Evolutionary conservation across 2,113 vertebrate genomes (phyloP).

Genomic region (Tragelaphus imberbis): DNA sequence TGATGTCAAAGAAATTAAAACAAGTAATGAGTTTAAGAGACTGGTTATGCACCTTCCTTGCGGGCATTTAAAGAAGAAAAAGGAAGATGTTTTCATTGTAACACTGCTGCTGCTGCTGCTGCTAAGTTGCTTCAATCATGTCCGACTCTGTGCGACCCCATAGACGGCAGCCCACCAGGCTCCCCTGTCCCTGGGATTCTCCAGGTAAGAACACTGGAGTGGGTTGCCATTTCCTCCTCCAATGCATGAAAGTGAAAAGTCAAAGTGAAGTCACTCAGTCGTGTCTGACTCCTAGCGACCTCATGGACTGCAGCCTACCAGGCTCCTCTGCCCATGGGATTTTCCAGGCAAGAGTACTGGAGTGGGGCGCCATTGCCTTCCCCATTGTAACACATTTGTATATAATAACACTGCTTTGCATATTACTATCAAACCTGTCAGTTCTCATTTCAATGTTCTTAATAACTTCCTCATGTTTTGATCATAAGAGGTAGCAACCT

Average conservation of each 20-base stretch:
- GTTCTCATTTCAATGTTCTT: background rate
- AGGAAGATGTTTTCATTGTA: background rate
- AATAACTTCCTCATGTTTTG: background rate
- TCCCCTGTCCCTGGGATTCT: too few species aligned
- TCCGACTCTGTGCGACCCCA: too few species aligned
- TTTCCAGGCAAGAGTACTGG: too few species aligned
- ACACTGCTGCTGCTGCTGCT: background rate
- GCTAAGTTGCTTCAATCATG: too few species aligned
- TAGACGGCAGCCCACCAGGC: too few species aligned
- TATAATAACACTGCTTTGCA: background rate
- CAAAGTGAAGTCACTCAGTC: too few species aligned
- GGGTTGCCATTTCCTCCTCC: too few species aligned
- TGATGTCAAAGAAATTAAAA: background rate
- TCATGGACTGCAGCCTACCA: too few species aligned
- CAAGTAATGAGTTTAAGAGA: background rate
- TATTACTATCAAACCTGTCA: background rate
- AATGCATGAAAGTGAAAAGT: too few species aligned
- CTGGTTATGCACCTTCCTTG: background rate
- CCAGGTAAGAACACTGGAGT: too few species aligned
- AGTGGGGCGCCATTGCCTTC: too few species aligned
- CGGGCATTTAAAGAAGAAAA: background rate
- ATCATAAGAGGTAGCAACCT: background rate
- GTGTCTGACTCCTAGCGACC: fast-evolving
- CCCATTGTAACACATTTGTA: background rate
- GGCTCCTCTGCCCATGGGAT: too few species aligned